Evolutionary conservation across 2,888 invertebrate genomes (phyloP).

Genomic region (Hoplodrina blanda): DNA sequence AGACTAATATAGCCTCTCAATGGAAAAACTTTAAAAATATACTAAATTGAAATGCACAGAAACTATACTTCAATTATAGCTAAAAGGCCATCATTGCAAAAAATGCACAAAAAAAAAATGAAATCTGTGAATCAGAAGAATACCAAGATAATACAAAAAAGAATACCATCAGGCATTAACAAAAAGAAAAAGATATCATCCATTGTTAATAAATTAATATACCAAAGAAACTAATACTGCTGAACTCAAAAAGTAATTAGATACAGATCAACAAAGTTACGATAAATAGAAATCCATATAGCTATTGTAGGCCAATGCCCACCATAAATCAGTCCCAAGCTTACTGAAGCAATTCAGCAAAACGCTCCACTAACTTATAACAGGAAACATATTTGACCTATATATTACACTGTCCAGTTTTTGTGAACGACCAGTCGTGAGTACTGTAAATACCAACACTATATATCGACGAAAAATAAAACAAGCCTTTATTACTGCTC

Average conservation of each 20-base stretch:
- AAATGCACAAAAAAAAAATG: not conserved
- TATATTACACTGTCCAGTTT: constrained; percentile 71
- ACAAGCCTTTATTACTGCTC: no score
- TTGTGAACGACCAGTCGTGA: constrained; percentile 56
- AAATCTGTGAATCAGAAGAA: not conserved
- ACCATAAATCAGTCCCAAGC: constrained; percentile 82
- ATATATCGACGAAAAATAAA: constrained; percentile 28
- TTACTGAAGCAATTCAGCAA: constrained; percentile 81
- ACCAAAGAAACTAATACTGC: not conserved
- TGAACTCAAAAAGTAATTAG: constrained; percentile 37
- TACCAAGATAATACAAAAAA: not conserved
- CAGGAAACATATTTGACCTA: constrained; percentile 84
- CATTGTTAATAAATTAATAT: not conserved
- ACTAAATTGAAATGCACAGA: no score
- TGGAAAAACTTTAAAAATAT: no score
- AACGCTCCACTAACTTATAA: constrained; percentile 85
- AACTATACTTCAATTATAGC: no score
- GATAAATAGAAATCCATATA: constrained; percentile 71
- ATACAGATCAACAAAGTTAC: constrained; percentile 38
- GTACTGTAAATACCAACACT: constrained; percentile 56
- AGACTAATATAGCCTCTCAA: no score
- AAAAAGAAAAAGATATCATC: not conserved
- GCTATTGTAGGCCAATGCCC: constrained; percentile 66
- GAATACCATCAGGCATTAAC: not conserved
- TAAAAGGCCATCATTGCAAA: not conserved